Evolutionary conservation across 2,113 vertebrate species (phyloP).

Genomic region (Oreotragus oreotragus): DNA sequence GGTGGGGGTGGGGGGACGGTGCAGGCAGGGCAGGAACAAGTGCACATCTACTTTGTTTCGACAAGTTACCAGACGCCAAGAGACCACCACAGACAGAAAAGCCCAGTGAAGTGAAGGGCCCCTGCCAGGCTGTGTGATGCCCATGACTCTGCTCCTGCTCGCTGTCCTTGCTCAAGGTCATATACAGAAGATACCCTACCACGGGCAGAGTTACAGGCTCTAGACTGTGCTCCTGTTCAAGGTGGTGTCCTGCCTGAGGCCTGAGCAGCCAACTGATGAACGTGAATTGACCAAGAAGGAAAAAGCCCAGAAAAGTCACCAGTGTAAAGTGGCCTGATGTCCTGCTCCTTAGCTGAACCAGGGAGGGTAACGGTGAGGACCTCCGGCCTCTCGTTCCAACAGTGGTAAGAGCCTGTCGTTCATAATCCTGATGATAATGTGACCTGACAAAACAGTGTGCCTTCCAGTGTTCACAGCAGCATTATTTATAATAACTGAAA

Average conservation of each 20-base stretch:
- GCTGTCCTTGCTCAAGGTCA: background rate
- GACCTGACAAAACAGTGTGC: background rate
- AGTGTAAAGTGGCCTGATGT: background rate
- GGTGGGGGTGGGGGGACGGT: background rate
- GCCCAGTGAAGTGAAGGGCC: background rate
- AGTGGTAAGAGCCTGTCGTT: background rate
- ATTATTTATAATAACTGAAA: background rate
- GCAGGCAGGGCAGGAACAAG: background rate
- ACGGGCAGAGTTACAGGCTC: background rate
- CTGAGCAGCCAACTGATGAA: background rate
- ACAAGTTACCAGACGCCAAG: background rate
- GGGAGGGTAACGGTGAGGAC: background rate
- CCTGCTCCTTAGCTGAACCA: background rate
- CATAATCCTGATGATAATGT: background rate
- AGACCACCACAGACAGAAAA: background rate
- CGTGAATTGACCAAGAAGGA: background rate
- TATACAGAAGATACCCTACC: background rate
- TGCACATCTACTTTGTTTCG: background rate
- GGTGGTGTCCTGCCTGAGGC: background rate
- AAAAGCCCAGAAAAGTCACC: background rate
- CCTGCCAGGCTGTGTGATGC: background rate
- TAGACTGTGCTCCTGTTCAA: background rate
- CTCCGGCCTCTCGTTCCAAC: accelerated
- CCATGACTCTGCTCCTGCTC: background rate
- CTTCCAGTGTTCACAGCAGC: background rate